Base-by-base conservation (phyloP, 1,140 invertebrate genomes). In the Rhagoletis zephyria region DNA sequence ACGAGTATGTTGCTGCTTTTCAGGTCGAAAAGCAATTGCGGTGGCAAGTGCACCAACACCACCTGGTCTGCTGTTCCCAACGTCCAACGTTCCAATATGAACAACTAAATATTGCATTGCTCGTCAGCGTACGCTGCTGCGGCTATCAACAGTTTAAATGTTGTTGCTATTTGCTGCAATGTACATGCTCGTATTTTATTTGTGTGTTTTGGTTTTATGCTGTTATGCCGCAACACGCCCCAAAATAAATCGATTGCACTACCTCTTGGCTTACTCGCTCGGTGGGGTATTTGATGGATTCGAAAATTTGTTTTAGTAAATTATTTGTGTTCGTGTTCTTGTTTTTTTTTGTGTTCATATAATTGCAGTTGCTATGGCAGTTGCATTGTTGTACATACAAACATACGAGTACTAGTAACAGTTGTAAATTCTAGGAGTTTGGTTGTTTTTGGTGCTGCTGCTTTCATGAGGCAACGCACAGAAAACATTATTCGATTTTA, bases 231-330 rank as follows among this genome's bases (percentile, higher is more conserved):
- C 48, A 81, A 81, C 74, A 81, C 74, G 74, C 74, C 74, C 74
- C 74, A 81, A 81, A 81, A 59, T 81, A 56, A 81, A 81, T 81
- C 74, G 45, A 81, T 81, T 81, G 74, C 51, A 81, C 45, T 81
- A 19, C 45, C 9, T 48, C n/a, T 30, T 81, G 74, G 48, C 42
- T n/a, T 19, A 56, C 74, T 59, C 9, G 19, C 48, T n/a, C 56
- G n/a, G n/a, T 19, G 30, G 30, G 30, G 45, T 6, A 42, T 81
- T 81, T 81, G 74, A 81, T 81, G 51, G 74, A 81, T 81, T 81
- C 48, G 74, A n/a, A 56, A 81, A 81, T 81, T 81, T 81, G 74
- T 81, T 81, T 12, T 9, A 19, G n/a, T 48, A 81, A 81, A 56
- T 30, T 67, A n/a, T 19, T 81, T 81, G 40, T 81, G 48, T 59